Percentiles rank a stretch among this genome's conserved stretches.
phyloP scores from a whole-genome alignment of 2,797 vertebrate species.

The Sebastes glaucus region DNA sequence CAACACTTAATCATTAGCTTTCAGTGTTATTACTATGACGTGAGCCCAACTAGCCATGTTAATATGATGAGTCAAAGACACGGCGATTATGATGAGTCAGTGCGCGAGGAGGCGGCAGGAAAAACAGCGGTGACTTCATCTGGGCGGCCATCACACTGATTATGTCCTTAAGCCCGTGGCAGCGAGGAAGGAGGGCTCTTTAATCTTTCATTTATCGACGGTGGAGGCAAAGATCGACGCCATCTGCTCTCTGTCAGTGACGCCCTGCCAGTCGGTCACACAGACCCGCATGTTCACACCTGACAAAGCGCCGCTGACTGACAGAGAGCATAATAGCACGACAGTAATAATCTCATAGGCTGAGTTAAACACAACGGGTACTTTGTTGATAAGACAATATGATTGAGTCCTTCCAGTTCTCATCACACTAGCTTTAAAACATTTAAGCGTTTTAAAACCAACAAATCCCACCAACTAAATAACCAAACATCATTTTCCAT shows the following conservation, averaged over 20 bases:
- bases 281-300: not conserved
- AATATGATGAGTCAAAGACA: conserved; percentile 48
- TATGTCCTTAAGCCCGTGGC: not conserved
- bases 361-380: not conserved
- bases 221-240: not conserved
- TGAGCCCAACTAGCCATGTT: conserved; percentile 13
- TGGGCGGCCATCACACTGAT: not conserved
- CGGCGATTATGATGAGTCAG: conserved; percentile 31
- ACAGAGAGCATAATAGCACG: not conserved
- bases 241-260: not conserved
- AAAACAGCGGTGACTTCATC: conserved; percentile 23
- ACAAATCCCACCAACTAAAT: not conserved
- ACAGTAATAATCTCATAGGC: not conserved
- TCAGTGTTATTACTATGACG: conserved; percentile 27
- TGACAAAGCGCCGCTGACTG: not conserved
- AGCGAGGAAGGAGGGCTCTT: not conserved
- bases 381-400: not conserved
- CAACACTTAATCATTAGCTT: conserved; percentile 19
- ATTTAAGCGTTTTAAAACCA: not conserved
- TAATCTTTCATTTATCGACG: not conserved
- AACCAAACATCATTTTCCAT: not conserved
- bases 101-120: conserved; percentile 13
- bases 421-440: not conserved
- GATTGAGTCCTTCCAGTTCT: not conserved
- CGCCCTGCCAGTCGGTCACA: not conserved